These are phyloP conservation scores for Diploscapter pachys DNA, from an alignment of 1,140 invertebrate species.

Conservation along the genomic window DNA sequence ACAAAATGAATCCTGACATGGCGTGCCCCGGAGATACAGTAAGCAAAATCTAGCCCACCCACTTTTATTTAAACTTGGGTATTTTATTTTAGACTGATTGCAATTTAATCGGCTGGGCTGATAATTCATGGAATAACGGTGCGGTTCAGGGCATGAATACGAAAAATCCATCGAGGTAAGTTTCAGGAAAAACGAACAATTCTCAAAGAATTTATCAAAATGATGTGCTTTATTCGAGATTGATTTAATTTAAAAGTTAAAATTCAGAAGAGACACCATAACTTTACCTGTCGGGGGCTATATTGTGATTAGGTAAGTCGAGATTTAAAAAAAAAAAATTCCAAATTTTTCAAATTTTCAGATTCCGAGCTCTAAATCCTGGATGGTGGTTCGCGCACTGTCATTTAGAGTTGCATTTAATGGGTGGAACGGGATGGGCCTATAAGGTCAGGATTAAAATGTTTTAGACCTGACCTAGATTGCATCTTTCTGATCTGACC, in stretches of 20 bases:
- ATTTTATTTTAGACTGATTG: slow-evolving; percentile 7
- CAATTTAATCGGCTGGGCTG: slow-evolving; percentile 18
- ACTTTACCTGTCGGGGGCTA: slow-evolving; percentile 30
- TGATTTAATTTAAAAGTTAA: no score
- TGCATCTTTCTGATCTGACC: slow-evolving; percentile 8
- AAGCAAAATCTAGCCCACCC: background rate
- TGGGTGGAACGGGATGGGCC: slow-evolving; percentile 35
- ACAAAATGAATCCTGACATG: slow-evolving; percentile 26
- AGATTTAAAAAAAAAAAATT: no score
- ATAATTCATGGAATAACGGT: slow-evolving; percentile 14
- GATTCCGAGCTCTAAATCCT: slow-evolving; percentile 32
- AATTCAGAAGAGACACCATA: slow-evolving; percentile 16
- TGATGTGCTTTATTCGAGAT: no score
- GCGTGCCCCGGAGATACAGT: slow-evolving; percentile 15
- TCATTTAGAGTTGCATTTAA: slow-evolving; percentile 43
- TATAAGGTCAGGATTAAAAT: slow-evolving; percentile 1
- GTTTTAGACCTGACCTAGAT: background rate
- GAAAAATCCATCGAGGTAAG: slow-evolving; percentile 17
- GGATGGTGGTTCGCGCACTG: slow-evolving; percentile 54
- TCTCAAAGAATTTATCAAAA: no score
- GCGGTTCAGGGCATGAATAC: slow-evolving; percentile 26
- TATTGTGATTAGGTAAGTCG: slow-evolving; percentile 15
- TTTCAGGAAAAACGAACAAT: no score
- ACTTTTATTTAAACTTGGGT: background rate
- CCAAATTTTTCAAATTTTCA: no score